phyloP scores from a whole-genome alignment of 2,888 invertebrate genomes.

The Hyppa rectilinea region DNA sequence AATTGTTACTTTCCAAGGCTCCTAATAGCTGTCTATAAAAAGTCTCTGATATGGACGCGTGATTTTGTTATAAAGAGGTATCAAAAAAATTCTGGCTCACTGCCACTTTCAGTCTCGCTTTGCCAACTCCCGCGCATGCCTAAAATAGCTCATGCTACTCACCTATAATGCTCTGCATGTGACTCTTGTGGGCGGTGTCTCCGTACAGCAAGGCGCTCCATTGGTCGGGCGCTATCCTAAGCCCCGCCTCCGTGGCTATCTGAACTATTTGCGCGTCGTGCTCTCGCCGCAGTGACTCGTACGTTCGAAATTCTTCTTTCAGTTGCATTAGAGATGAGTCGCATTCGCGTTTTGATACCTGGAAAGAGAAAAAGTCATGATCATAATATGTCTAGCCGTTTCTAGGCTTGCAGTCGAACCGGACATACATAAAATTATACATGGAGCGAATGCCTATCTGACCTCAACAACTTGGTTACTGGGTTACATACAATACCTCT shows the following conservation, averaged over 20 bases:
- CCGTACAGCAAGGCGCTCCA: conserved; percentile 99
- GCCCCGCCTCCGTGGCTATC: conserved; percentile 99
- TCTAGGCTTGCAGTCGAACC: too few relatives aligned
- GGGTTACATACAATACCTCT: neutral
- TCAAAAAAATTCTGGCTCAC: neutral
- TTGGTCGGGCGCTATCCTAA: conserved; percentile 99
- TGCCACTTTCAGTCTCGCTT: neutral
- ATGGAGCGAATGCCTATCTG: neutral
- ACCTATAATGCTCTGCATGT: conserved; percentile 96
- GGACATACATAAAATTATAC: neutral
- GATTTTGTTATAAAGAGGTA: neutral
- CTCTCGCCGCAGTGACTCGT: conserved; percentile 97
- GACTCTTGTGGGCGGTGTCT: conserved; percentile 98
- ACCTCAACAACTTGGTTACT: neutral
- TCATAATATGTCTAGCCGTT: neutral
- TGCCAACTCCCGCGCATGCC: neutral
- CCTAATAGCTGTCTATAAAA: neutral
- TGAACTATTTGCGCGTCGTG: conserved; percentile 99
- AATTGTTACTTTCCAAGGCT: neutral
- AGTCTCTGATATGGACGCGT: neutral
- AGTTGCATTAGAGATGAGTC: conserved; percentile 99
- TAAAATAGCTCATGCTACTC: conserved; percentile 70
- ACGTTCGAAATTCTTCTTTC: conserved; percentile 98
- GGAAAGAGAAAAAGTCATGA: neutral
- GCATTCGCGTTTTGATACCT: conserved; percentile 98